A percentile compares a stretch with the other conserved stretches of the same genome.
These are phyloP conservation scores for Tympanoctomys barrerae DNA, from an alignment of 2,797 vertebrate species.

Conservation along the genomic window DNA sequence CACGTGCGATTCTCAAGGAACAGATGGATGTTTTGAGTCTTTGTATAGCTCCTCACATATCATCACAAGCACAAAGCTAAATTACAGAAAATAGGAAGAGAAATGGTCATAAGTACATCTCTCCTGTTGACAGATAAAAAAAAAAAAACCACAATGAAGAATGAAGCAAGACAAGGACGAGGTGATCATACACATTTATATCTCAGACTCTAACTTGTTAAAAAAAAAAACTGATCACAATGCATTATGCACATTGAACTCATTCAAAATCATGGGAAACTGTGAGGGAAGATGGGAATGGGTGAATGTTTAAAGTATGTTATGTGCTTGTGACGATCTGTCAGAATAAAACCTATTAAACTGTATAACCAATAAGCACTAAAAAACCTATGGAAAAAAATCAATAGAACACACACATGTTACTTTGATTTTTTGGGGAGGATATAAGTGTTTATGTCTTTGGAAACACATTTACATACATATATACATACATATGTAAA, in stretches of 20 bases:
- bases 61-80: background rate
- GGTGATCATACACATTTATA: background rate
- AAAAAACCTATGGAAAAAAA: background rate
- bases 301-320: background rate
- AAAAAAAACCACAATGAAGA: background rate
- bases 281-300: background rate
- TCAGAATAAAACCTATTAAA: background rate
- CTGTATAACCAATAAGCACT: background rate
- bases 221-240: background rate
- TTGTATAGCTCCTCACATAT: background rate
- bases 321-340: background rate
- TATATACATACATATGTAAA: background rate
- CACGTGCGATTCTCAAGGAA: background rate
- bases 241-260: background rate
- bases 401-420: background rate
- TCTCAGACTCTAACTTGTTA: background rate
- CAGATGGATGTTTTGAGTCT: background rate
- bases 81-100: background rate
- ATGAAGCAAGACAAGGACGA: background rate
- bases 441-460: background rate
- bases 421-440: background rate
- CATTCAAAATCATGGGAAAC: background rate
- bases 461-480: background rate
- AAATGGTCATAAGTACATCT: background rate
- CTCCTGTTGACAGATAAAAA: background rate